A percentile compares a stretch with the other conserved stretches of the same genome.
Conservation (phyloP, 2,797 vertebrate genomes). For the Silurus lanzhouensis region DNA sequence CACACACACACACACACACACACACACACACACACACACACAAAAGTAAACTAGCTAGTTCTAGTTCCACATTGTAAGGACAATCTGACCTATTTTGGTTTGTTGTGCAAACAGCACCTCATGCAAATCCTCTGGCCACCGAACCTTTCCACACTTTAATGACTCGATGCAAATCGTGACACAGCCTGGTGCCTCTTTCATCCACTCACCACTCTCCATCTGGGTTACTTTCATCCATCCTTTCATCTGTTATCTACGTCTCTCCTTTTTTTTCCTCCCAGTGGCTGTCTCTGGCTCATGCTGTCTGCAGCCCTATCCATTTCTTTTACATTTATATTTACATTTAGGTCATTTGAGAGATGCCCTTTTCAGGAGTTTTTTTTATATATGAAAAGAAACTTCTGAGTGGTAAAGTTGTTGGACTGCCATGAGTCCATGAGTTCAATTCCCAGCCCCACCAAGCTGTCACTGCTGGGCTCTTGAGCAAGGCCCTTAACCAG, state of each 20-base stretch:
- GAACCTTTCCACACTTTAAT: conserved; percentile 20
- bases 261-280: not conserved
- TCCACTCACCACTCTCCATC: not conserved
- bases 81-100: not conserved
- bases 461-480: no score
- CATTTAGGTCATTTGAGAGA: not conserved
- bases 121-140: conserved; percentile 24
- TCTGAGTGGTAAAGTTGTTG: no score
- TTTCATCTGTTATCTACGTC: not conserved
- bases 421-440: no score
- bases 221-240: not conserved
- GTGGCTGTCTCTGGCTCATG: not conserved
- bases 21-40: not conserved
- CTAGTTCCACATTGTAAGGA: not conserved
- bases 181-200: not conserved
- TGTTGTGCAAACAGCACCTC: conserved; percentile 25
- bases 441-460: no score
- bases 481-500: no score
- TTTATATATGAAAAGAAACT: no score
- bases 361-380: no score
- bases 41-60: not conserved
- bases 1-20: not conserved
- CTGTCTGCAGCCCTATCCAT: not conserved
- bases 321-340: not conserved
- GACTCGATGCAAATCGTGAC: conserved; percentile 29